Percentiles rank a stretch among this genome's conserved stretches.
phyloP scores from a whole-genome alignment of 2,797 vertebrate species.

The Agapornis canus region DNA sequence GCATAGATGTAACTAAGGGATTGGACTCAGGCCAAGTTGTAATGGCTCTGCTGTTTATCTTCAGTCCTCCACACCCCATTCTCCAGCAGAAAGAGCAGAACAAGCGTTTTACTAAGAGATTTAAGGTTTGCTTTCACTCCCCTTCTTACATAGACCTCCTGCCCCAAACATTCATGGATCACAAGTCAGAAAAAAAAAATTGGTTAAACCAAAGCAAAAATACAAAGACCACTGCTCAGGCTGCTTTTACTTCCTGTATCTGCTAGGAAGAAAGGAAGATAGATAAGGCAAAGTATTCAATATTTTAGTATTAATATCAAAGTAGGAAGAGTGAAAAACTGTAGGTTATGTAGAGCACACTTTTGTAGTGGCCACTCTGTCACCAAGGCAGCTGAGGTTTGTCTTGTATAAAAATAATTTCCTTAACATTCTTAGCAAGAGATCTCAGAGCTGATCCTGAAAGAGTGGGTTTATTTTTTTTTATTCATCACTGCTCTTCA shows the following conservation, averaged over 20 bases:
- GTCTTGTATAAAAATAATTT: not conserved
- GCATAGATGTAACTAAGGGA: conserved; percentile 14
- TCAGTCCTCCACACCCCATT: not conserved
- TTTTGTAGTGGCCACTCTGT: not conserved
- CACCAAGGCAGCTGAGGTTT: conserved; percentile 32
- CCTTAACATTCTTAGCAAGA: not conserved
- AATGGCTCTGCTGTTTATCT: not conserved
- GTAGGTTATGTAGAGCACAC: not conserved
- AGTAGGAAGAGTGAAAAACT: not conserved
- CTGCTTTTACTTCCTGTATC: conserved; percentile 8
- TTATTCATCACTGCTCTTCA: not conserved
- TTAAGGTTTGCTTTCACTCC: conserved; percentile 3
- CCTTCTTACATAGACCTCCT: not conserved
- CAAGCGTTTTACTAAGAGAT: conserved; percentile 32
- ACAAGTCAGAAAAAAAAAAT: conserved; percentile 19
- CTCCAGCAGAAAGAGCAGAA: conserved; percentile 47
- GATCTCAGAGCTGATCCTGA: not conserved
- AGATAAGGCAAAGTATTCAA: conserved; percentile 12
- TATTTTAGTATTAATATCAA: conserved; percentile 33
- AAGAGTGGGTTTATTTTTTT: accelerated
- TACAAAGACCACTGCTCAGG: not conserved
- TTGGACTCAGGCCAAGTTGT: conserved; percentile 23
- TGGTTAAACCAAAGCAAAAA: not conserved
- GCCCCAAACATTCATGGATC: not conserved
- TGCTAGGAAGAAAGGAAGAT: not conserved